Percentiles rank a stretch among this genome's conserved stretches.
phyloP scores from a whole-genome alignment of 1,140 invertebrate genomes.

The Drosophila insularis region DNA sequence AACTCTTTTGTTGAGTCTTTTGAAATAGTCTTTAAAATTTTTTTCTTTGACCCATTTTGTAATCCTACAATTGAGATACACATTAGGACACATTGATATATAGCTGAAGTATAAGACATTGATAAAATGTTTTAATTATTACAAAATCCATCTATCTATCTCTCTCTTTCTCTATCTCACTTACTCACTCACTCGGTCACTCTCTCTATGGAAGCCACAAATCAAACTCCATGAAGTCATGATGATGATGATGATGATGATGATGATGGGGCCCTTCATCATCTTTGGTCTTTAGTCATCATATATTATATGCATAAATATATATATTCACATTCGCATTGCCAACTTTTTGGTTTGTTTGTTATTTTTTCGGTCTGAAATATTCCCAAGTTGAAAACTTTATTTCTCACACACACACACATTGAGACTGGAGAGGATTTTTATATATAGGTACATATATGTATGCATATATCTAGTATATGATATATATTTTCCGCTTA shows the following conservation, averaged over 20 bases:
- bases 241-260: background rate
- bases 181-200: too few relatives aligned
- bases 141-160: constrained; percentile 2
- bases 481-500: constrained; percentile 69
- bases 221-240: background rate
- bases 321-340: constrained; percentile 2
- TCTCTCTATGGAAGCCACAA: background rate
- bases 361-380: background rate
- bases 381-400: constrained; percentile 9
- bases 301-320: background rate
- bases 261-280: background rate
- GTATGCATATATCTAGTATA: constrained; percentile 7
- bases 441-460: background rate
- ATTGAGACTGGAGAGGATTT: constrained; percentile 13
- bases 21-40: too few relatives aligned
- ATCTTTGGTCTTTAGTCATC: constrained; percentile 4
- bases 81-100: background rate
- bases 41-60: too few relatives aligned
- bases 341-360: background rate
- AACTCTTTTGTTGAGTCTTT: too few relatives aligned
- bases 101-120: background rate
- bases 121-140: constrained; percentile 6
- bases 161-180: background rate
- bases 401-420: constrained; percentile 14
- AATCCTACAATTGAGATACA: too few relatives aligned